Evolutionary conservation across 2,797 vertebrate species (phyloP).

Genomic region (Danio albolineatus): DNA sequence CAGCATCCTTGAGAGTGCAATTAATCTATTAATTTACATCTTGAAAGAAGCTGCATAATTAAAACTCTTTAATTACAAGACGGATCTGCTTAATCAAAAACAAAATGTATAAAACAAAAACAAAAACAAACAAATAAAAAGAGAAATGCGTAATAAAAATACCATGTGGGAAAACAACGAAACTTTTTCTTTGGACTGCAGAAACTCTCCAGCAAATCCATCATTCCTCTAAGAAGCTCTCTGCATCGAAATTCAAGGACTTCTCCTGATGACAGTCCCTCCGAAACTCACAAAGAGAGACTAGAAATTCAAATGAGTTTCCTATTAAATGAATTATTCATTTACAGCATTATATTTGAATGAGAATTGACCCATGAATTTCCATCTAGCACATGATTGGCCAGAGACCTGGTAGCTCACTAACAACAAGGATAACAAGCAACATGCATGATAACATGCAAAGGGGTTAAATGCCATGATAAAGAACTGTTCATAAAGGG

Average conservation of each 20-base stretch:
- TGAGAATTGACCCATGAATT: conserved; percentile 52
- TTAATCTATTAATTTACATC: conserved; percentile 26
- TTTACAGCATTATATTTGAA: conserved; percentile 46
- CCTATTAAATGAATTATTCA: conserved; percentile 47
- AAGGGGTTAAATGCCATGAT: conserved; percentile 4
- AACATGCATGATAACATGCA: neutral
- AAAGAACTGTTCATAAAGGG: conserved; percentile 4
- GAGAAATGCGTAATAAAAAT: neutral
- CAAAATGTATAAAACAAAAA: neutral
- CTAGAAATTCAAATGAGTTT: conserved; percentile 33
- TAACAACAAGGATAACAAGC: neutral
- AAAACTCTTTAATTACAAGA: conserved; percentile 9
- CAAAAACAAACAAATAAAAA: neutral
- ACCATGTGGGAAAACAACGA: neutral
- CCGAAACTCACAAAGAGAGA: conserved; percentile 9
- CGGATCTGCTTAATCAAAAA: conserved; percentile 22
- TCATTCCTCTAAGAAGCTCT: conserved; percentile 15
- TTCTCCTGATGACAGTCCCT: conserved; percentile 24
- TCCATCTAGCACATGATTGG: conserved; percentile 36
- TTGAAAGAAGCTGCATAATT: conserved; percentile 11
- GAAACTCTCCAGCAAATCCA: neutral
- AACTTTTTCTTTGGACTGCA: neutral
- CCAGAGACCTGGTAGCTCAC: neutral
- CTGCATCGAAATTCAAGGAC: conserved; percentile 37
- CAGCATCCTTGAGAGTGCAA: neutral